Evolutionary conservation across 2,888 invertebrate species (phyloP).

Genomic region (Octonoba sinensis): DNA sequence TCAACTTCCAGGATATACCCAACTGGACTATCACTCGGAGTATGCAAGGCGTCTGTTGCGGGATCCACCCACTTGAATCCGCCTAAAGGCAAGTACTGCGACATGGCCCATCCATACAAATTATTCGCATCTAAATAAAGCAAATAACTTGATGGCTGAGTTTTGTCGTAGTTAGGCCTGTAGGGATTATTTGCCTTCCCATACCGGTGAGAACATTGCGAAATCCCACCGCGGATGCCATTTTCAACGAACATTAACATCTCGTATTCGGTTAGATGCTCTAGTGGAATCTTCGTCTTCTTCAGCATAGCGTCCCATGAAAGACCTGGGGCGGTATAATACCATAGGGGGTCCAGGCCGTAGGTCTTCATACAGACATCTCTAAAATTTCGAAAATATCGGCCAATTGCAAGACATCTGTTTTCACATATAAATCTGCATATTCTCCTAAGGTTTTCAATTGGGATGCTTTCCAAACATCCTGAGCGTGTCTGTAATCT

Average conservation of each 20-base stretch:
- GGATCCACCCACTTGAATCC: constrained; percentile 39
- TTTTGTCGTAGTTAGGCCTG: no score
- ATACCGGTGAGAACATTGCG: constrained; percentile 38
- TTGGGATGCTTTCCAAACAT: constrained; percentile 65
- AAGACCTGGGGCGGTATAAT: background rate
- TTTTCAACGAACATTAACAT: constrained; percentile 67
- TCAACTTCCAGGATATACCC: constrained; percentile 44
- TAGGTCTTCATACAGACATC: constrained; percentile 62
- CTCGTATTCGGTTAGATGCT: constrained; percentile 68
- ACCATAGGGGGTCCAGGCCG: constrained; percentile 63
- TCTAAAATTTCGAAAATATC: constrained; percentile 4
- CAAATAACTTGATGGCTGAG: constrained; percentile 24
- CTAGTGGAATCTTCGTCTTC: constrained; percentile 61
- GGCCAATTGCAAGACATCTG: constrained; percentile 8
- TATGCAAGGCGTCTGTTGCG: background rate
- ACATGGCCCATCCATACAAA: constrained; percentile 63
- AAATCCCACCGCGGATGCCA: constrained; percentile 65
- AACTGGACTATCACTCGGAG: background rate
- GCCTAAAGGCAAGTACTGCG: constrained; percentile 29
- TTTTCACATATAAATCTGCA: constrained; percentile 16
- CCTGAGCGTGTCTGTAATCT: constrained; percentile 54
- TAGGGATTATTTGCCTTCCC: constrained; percentile 54
- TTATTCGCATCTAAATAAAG: constrained; percentile 64
- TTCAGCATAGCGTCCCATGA: constrained; percentile 43
- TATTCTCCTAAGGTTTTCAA: constrained; percentile 66